Percentiles rank a stretch among this genome's conserved stretches.
Evolutionary conservation across 2,797 vertebrate species (phyloP).

Genomic region (Girardinus metallicus): DNA sequence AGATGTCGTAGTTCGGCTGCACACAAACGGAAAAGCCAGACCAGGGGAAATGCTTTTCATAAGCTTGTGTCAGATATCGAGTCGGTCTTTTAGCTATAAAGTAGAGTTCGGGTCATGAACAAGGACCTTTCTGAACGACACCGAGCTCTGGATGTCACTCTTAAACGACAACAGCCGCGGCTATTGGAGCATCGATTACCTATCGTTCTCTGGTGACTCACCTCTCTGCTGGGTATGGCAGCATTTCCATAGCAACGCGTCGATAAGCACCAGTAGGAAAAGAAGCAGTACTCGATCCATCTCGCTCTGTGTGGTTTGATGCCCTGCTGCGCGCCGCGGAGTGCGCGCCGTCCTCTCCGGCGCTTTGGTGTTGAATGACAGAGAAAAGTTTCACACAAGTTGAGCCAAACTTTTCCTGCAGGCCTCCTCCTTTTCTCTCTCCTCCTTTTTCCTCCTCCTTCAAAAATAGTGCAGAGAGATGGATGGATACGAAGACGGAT

Average conservation of each 20-base stretch:
- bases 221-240: slow-evolving; percentile 73
- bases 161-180: not conserved
- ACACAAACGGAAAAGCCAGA: not conserved
- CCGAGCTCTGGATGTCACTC: not conserved
- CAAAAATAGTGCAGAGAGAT: not conserved
- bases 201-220: slow-evolving; percentile 51
- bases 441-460: slow-evolving; percentile 10
- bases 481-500: not conserved
- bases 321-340: slow-evolving; percentile 23
- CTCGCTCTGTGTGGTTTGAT: slow-evolving; percentile 10
- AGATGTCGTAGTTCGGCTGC: not conserved
- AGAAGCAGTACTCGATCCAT: slow-evolving; percentile 50
- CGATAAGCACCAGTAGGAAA: slow-evolving; percentile 42
- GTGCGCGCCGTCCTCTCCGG: slow-evolving; percentile 31
- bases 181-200: slow-evolving; percentile 29
- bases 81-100: not conserved
- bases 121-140: not conserved
- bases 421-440: not conserved
- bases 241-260: slow-evolving; percentile 70
- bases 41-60: not conserved
- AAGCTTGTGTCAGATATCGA: not conserved
- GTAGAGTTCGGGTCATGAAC: not conserved
- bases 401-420: slow-evolving; percentile 32
- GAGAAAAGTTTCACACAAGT: slow-evolving; percentile 51
- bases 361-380: slow-evolving; percentile 28